Evolutionary conservation across 2,888 invertebrate species (phyloP), one percentile per base, ranked within the genome.

Genomic region (Sarcophaga variegata): DNA sequence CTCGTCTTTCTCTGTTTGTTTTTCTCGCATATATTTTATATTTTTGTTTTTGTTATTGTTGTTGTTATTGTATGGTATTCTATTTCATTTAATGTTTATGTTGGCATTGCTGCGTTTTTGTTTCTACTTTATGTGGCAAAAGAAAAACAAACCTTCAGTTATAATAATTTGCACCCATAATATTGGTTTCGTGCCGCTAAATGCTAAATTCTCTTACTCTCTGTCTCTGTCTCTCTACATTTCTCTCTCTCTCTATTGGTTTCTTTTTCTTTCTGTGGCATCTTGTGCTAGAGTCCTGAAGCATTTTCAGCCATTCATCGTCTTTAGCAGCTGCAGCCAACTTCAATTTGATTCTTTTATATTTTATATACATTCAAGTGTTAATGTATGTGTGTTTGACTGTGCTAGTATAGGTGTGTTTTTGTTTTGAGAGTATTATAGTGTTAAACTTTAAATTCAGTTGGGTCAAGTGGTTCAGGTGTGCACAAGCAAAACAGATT

Each of bases 381-480:
- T 80, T 10, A 49, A 14, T 37, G 8, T 25, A 8, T 37, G 20
- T 60, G 14, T 60, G 17, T 49, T n/a, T 49, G n/a, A 20, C 2
- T 75, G 14, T 27, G 45, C 27, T 3, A 37, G 60, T 81, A 20
- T n/a, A 17, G 14, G 66, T 62, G 59, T 63, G 11, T 79, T 54
- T 74, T 6, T 54, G 6, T 74, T 64, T 74, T 37, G 10, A n/a
- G 47, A 54, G 6, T 37, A 62, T 62, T 69, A 71, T 70, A 71
- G 81, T 79, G 79, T 81, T 84, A 79, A 54, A 87, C 71, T 87
- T 81, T 66, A 78, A 79, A 81, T 84, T 81, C 74, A 69, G 76
- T 87, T 82, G 75, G 87, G 81, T 87, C 84, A 87, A 84, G 81
- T 82, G 84, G 84, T 84, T 87, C 87, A 87, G 87, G 87, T 87